These are phyloP conservation scores for Tragelaphus scriptus DNA, from an alignment of 2,113 vertebrate genomes.

Conservation along the genomic window DNA sequence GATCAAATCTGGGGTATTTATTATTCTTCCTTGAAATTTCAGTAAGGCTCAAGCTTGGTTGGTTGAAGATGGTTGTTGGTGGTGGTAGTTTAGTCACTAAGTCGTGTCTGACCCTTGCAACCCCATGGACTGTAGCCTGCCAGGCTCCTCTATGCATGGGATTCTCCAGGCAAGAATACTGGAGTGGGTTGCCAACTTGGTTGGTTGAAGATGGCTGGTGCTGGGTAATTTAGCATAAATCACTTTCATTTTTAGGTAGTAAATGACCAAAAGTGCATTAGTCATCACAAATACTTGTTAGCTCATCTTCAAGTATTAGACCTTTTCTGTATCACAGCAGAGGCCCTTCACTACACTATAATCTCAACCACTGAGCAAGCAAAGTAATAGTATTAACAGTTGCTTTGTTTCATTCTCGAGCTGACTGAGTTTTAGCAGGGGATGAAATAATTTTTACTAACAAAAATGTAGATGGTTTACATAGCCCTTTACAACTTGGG, in stretches of 20 bases:
- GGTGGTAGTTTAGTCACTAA: background rate
- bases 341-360: background rate
- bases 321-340: background rate
- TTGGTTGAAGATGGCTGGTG: background rate
- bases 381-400: background rate
- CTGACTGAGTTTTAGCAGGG: constrained; percentile 14
- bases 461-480: background rate
- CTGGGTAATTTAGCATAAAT: background rate
- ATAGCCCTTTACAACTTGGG: background rate
- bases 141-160: background rate
- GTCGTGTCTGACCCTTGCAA: accelerated
- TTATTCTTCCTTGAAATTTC: background rate
- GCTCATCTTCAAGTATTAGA: background rate
- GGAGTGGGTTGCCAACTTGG: background rate
- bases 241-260: background rate
- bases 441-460: constrained; percentile 43
- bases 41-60: background rate
- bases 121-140: background rate
- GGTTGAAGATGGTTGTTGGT: background rate
- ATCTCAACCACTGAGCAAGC: background rate
- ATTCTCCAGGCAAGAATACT: background rate
- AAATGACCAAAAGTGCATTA: background rate
- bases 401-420: constrained; percentile 12
- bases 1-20: background rate
- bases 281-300: background rate